Conservation (phyloP, 1,140 invertebrate genomes). For the Cherax destructor region DNA sequence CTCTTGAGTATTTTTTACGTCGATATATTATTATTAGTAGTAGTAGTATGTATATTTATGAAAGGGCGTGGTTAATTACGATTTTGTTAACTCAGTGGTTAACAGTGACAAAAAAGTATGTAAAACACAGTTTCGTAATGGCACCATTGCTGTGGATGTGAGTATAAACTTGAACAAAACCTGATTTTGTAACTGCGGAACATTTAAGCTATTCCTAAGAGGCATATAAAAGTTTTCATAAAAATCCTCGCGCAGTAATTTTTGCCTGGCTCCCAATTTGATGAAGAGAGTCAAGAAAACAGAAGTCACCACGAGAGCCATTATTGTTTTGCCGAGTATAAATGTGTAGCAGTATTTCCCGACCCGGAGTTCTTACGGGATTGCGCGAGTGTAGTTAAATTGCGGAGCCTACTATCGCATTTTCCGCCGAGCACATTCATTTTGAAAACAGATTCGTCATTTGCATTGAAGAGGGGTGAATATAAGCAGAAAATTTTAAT, state of each 20-base stretch:
- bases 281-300: not conserved
- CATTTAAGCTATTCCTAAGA: not conserved
- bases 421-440: not conserved
- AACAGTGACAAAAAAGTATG: too few relatives aligned
- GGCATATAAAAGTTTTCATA: not conserved
- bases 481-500: conserved; percentile 5
- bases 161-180: not conserved
- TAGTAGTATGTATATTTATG: too few relatives aligned
- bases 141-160: not conserved
- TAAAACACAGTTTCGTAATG: too few relatives aligned
- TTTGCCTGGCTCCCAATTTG: not conserved
- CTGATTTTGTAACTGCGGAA: not conserved
- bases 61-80: too few relatives aligned
- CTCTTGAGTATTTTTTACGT: too few relatives aligned
- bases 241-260: not conserved
- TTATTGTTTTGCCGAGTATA: not conserved
- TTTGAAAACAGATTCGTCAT: not conserved
- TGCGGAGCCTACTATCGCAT: not conserved
- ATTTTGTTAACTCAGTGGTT: too few relatives aligned
- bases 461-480: not conserved
- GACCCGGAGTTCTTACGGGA: not conserved
- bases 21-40: too few relatives aligned
- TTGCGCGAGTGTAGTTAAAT: not conserved
- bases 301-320: not conserved
- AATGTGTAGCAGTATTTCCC: not conserved